These are phyloP conservation scores for Dolomedes plantarius DNA, from an alignment of 2,888 invertebrate genomes.

Conservation along the genomic window DNA sequence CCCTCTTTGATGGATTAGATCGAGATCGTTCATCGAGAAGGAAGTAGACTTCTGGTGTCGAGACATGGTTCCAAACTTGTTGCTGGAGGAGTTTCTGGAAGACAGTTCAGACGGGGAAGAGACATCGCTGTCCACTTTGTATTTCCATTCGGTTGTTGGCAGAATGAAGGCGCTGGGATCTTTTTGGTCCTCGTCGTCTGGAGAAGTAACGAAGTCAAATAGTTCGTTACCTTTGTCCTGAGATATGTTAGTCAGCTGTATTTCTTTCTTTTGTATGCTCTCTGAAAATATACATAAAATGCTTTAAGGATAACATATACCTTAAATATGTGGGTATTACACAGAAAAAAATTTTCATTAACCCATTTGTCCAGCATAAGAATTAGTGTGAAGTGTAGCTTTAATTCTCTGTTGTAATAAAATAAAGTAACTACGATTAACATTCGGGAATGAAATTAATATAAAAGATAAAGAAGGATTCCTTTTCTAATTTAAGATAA, in stretches of 20 bases:
- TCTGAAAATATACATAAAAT: background rate
- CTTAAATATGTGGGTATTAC: background rate
- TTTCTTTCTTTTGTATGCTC: conserved; percentile 1
- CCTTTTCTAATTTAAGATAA: too few species aligned
- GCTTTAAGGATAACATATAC: too few species aligned
- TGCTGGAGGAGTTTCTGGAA: background rate
- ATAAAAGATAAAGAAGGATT: too few species aligned
- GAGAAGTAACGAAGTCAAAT: background rate
- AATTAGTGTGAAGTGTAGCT: too few species aligned
- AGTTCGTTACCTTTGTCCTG: background rate
- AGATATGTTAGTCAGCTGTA: background rate
- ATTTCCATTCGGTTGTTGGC: conserved; percentile 16
- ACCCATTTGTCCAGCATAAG: too few species aligned
- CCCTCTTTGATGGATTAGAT: conserved; percentile 34
- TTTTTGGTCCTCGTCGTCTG: conserved; percentile 26
- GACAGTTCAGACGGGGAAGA: background rate
- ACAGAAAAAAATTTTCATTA: too few species aligned
- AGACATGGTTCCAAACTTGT: conserved; percentile 15
- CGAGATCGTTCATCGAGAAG: conserved; percentile 66
- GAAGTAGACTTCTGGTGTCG: conserved; percentile 43
- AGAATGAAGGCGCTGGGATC: conserved; percentile 31
- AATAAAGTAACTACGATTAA: too few species aligned
- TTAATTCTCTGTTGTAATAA: too few species aligned
- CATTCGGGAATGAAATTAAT: too few species aligned
- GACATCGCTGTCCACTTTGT: background rate